Conservation (phyloP, 1,140 invertebrate genomes). For the Euwallacea similis region DNA sequence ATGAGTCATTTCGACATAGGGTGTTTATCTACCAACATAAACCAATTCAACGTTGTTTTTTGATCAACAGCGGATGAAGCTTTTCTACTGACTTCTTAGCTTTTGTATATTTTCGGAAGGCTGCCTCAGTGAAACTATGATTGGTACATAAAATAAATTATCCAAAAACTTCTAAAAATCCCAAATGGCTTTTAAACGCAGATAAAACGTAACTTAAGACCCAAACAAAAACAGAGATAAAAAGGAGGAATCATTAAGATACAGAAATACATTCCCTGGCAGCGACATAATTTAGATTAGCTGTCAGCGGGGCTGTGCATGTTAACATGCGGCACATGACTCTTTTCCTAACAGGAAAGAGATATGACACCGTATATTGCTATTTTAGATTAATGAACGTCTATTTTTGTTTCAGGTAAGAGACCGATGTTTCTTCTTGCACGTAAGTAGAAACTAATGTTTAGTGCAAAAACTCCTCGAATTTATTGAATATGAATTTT, state of each 20-base stretch:
- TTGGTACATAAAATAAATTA: conserved; percentile 12
- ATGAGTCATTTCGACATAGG: conserved; percentile 17
- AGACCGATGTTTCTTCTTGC: background rate
- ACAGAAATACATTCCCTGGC: conserved; percentile 20
- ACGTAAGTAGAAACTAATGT: too few species aligned
- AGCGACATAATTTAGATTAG: conserved; percentile 35
- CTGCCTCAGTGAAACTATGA: too few species aligned
- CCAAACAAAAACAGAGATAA: conserved; percentile 36
- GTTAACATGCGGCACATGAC: conserved; percentile 33
- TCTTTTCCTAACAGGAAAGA: conserved; percentile 13
- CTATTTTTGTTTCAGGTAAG: conserved; percentile 7
- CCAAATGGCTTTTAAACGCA: conserved; percentile 27
- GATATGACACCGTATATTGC: conserved; percentile 16
- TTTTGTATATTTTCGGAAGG: too few species aligned
- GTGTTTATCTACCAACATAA: background rate
- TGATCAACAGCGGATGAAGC: background rate
- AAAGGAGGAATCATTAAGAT: conserved; percentile 34
- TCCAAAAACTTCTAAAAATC: conserved; percentile 25
- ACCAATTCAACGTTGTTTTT: too few species aligned
- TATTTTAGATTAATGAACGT: conserved; percentile 6
- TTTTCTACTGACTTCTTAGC: background rate
- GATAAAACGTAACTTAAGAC: conserved; percentile 30
- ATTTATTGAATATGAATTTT: conserved; percentile 14
- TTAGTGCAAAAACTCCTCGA: background rate
- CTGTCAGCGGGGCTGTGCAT: conserved; percentile 27